Evolutionary conservation across 2,113 vertebrate species (phyloP), one percentile per base, ranked within the genome.

Genomic region (Calyptomena viridis): DNA sequence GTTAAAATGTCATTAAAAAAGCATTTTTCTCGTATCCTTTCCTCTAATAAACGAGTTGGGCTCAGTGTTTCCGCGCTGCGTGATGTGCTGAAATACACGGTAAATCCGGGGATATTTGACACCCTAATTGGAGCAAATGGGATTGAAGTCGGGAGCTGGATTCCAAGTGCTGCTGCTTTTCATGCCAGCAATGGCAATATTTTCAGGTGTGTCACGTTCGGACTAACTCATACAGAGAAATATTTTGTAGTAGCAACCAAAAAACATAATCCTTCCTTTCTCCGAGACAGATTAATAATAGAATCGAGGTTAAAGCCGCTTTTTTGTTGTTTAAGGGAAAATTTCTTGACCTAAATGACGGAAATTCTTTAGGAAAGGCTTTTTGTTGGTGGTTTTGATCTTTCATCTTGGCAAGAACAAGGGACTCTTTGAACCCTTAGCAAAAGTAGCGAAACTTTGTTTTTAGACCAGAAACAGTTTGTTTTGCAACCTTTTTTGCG

Each of bases 1-100:
- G 55, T 67, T 89, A 59, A 91, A 91, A 30, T 14, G 58, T 44
- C 73, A 37, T 92, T 74, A 80, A 74, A 56, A 69, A 74, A 66
- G 28, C 28, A 11, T 28, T 84, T 93, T 52, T 35, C 53, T 60
- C 8, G 3, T 56, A 11, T 35, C 21, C 23, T 47, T 64, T 63
- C 63, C 88, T n/a, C 27, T 35, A 72, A 53, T 15, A 15, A 44
- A 40, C 3, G 33, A n/a, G 40, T 7, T 8, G 14, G 44, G 33
- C n/a, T 67, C 39, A 2, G 74, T 3, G 31, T 69, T 50, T 47
- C 74, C 15, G 23, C 9, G 14, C 68, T 35, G 67, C 9, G 19
- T 4, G 18, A 5, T 33, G 15, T 25, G 37, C 44, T 31, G 52
- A 13, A 21, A 15, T 12, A 10, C 24, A 4, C 10, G 18, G 40